Evolutionary conservation across 2,888 invertebrate genomes (phyloP).

Genomic region (Caenorhabditis parvicauda): DNA sequence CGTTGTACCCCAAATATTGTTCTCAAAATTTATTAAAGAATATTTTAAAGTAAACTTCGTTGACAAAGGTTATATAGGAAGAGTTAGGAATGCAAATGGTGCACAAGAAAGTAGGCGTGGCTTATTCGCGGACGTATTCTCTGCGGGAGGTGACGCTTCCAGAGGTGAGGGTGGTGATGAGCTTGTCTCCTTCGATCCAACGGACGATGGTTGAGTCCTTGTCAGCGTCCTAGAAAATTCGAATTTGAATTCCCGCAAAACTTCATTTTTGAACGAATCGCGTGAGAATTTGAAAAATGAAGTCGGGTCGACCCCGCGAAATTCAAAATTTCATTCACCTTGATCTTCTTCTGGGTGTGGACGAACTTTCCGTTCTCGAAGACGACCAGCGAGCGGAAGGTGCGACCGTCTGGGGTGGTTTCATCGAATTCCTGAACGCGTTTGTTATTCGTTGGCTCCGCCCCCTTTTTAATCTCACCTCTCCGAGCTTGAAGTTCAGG

Average conservation of each 20-base stretch:
- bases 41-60: too few relatives aligned
- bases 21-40: too few relatives aligned
- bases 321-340: too few relatives aligned
- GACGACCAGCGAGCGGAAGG: slow-evolving; percentile 30
- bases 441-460: too few relatives aligned
- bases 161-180: slow-evolving; percentile 31
- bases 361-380: slow-evolving; percentile 40
- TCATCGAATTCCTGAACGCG: slow-evolving; percentile 42
- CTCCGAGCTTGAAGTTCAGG: slow-evolving; percentile 32
- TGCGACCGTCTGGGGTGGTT: slow-evolving; percentile 49
- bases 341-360: slow-evolving; percentile 41
- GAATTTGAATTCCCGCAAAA: too few relatives aligned
- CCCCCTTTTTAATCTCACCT: slow-evolving; percentile 18
- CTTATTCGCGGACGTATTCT: slow-evolving; percentile 35
- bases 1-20: too few relatives aligned
- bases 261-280: background rate
- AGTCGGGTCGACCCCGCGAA: too few relatives aligned
- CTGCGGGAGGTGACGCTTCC: slow-evolving; percentile 35
- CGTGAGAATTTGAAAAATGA: background rate
- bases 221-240: slow-evolving; percentile 33
- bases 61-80: too few relatives aligned
- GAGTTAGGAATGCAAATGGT: too few relatives aligned
- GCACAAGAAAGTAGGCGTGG: background rate
- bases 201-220: slow-evolving; percentile 37
- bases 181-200: slow-evolving; percentile 37